A percentile compares a stretch with the other conserved stretches of the same genome.
phyloP scores from a whole-genome alignment of 2,888 invertebrate genomes.

The Phorcus lineatus region DNA sequence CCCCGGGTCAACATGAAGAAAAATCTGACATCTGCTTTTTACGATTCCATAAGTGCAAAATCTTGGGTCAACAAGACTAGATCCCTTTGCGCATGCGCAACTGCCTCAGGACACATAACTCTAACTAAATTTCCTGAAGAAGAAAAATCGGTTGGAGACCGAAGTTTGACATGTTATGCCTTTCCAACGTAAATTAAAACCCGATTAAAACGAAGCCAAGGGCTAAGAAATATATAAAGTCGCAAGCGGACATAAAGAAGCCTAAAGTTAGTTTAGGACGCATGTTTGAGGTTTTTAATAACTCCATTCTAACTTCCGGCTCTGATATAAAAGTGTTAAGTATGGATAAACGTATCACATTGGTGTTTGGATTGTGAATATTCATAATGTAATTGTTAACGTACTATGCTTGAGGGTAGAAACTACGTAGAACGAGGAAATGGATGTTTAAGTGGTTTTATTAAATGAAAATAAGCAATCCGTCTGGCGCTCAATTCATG shows the following conservation, averaged over 20 bases:
- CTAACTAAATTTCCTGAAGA: background rate
- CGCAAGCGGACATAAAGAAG: background rate
- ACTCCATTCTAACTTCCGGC: background rate
- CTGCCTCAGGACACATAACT: background rate
- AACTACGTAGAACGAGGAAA: background rate
- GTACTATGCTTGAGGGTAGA: background rate
- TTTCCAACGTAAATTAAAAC: background rate
- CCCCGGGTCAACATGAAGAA: background rate
- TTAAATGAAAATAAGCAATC: background rate
- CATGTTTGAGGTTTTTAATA: background rate
- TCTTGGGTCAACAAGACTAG: background rate
- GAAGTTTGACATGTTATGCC: background rate
- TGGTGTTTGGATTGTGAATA: background rate
- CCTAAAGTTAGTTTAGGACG: background rate
- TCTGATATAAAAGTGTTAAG: background rate
- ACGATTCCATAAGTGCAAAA: background rate
- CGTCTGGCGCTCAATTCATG: background rate
- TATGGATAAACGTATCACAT: background rate
- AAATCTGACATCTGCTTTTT: background rate
- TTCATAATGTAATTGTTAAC: background rate
- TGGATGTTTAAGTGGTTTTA: background rate
- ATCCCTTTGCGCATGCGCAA: background rate
- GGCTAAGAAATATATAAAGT: background rate
- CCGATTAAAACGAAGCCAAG: background rate
- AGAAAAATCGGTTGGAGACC: background rate